Evolutionary conservation across 2,888 invertebrate genomes (phyloP).

Genomic region (Cerastis rubricosa): DNA sequence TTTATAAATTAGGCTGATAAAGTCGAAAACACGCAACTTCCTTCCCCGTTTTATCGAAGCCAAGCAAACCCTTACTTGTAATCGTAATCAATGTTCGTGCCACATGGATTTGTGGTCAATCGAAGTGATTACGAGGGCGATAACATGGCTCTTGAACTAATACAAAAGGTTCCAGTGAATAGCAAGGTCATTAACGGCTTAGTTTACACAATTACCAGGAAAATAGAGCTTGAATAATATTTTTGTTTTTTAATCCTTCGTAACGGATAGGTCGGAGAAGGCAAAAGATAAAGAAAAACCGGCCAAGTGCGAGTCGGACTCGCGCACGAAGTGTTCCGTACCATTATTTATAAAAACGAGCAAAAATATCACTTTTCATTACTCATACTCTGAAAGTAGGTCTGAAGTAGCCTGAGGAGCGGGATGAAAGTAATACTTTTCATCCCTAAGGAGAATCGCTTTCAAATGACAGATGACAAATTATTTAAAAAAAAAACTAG

Average conservation of each 20-base stretch:
- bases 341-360: no score
- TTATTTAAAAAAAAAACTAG: no score
- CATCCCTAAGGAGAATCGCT: no score
- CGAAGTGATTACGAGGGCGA: slow-evolving; percentile 28
- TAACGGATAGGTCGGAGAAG: neutral
- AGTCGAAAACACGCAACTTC: slow-evolving; percentile 24
- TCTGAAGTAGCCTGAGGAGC: no score
- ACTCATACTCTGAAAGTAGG: no score
- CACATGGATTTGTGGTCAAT: slow-evolving; percentile 16
- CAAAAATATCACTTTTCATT: no score
- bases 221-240: neutral
- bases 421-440: no score
- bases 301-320: no score
- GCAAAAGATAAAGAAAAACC: neutral
- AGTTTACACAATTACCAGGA: neutral
- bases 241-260: neutral
- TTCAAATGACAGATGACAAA: no score
- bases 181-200: slow-evolving; percentile 47
- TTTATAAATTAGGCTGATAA: slow-evolving; percentile 1
- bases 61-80: neutral
- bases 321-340: no score
- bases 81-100: slow-evolving; percentile 14
- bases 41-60: neutral
- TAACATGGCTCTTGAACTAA: slow-evolving; percentile 36
- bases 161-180: slow-evolving; percentile 22